Evolutionary conservation across 2,888 invertebrate species (phyloP), one percentile per base, ranked within the genome.

Genomic region (Dermolepida albohirtum): DNA sequence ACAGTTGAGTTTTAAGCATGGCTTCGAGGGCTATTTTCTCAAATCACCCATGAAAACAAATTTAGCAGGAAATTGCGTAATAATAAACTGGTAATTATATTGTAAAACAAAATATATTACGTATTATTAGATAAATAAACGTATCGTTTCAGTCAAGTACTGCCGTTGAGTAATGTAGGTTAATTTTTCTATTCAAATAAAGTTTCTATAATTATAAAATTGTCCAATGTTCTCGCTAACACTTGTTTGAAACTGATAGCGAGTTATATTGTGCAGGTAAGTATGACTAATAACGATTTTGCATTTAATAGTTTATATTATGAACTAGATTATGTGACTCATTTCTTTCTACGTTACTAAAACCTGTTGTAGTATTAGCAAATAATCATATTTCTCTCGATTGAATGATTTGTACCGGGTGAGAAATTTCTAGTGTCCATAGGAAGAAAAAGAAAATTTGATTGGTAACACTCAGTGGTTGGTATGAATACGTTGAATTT

Each of bases 151-250:
- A 27, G 43, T 47, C 34, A 62, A 34, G 44, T 62, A 62, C 34
- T 22, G 44, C 29, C 12, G 34, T 62, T 62, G 59, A 44, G 59
- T 62, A 62, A 62, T 47, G 29, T 62, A 62, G 34, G 59, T 47
- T 47, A 34, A 59, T 62, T 34, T 62, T 62, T 49, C 47, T 62
- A 47, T 44, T 62, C 16, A n/a, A 47, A 44, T 47, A 16, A 47
- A 49, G 17, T 62, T 17, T 16, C 44, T 27, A 14, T 62, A 62
- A 62, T 62, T 62, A 62, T 62, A 62, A 62, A 62, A 62, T 62
- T 29, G 47, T 62, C 47, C 47, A 47, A 62, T 47, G 47, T 44
- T 62, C 47, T 47, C 47, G 47, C 47, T 62, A 17, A 11, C 17
- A 44, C 47, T 47, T 27, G 47, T 34, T 62, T 34, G 47, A 47